Evolutionary conservation across 2,113 vertebrate species (phyloP).

Genomic region (Zingel zingel): DNA sequence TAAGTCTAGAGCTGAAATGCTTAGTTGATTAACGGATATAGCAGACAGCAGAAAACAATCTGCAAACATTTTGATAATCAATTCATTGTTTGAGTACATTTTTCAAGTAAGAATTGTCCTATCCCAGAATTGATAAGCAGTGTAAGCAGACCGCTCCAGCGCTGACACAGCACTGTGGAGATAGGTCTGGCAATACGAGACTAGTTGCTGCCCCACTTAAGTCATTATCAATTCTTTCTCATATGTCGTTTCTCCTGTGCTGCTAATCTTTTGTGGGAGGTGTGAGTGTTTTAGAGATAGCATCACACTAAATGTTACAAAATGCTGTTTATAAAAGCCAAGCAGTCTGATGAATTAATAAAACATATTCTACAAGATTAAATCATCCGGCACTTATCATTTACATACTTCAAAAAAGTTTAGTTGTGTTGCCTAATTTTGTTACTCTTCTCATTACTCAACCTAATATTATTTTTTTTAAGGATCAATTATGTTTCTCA

Average conservation of each 20-base stretch:
- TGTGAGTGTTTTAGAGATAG: neutral
- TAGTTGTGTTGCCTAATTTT: neutral
- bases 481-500: slow-evolving; percentile 58
- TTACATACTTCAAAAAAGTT: neutral
- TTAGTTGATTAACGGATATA: neutral
- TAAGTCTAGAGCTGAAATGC: neutral
- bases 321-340: neutral
- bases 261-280: neutral
- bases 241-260: neutral
- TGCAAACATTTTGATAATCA: neutral
- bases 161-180: too few species aligned
- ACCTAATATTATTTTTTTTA: neutral
- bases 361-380: neutral
- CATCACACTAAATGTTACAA: neutral
- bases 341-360: neutral
- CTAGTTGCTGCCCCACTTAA: neutral
- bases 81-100: neutral
- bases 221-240: neutral
- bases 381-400: neutral
- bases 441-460: slow-evolving; percentile 4
- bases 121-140: too few species aligned
- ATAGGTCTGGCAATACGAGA: too few species aligned
- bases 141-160: too few species aligned
- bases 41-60: neutral
- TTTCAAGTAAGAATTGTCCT: neutral